Conservation (phyloP, 1,140 invertebrate species). For the Agraylea sexmaculata region DNA sequence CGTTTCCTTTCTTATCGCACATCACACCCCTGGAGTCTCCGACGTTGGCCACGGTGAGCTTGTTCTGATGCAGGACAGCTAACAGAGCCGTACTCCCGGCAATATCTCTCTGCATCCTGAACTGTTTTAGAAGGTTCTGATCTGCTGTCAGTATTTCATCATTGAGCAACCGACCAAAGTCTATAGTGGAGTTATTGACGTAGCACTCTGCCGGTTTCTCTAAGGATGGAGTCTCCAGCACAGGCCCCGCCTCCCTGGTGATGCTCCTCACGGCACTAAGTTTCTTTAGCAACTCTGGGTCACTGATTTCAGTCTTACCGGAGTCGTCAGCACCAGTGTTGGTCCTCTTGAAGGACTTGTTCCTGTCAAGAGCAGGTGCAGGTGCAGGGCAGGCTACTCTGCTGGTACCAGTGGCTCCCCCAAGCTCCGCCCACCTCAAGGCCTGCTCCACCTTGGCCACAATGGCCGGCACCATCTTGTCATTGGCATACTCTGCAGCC, state of each 20-base stretch:
- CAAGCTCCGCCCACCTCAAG: constrained; percentile 34
- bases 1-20: constrained; percentile 79
- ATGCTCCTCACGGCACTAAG: constrained; percentile 49
- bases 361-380: constrained; percentile 35
- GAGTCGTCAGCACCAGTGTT: constrained; percentile 43
- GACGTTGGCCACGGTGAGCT: constrained; percentile 87
- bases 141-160: constrained; percentile 78
- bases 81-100: constrained; percentile 90
- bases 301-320: constrained; percentile 49
- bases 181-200: constrained; percentile 58
- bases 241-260: constrained; percentile 49
- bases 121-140: constrained; percentile 61
- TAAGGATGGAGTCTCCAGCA: constrained; percentile 18
- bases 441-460: constrained; percentile 23
- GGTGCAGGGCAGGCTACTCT: constrained; percentile 23
- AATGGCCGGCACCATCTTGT: constrained; percentile 49
- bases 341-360: constrained; percentile 55
- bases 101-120: constrained; percentile 72
- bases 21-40: constrained; percentile 92
- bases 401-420: constrained; percentile 27
- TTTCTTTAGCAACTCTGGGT: constrained; percentile 53
- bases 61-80: constrained; percentile 68
- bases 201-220: constrained; percentile 40
- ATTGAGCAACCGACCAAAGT: constrained; percentile 68
- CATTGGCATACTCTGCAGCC: constrained; percentile 81